phyloP scores from a whole-genome alignment of 1,140 invertebrate species.

The Orius laevigatus region DNA sequence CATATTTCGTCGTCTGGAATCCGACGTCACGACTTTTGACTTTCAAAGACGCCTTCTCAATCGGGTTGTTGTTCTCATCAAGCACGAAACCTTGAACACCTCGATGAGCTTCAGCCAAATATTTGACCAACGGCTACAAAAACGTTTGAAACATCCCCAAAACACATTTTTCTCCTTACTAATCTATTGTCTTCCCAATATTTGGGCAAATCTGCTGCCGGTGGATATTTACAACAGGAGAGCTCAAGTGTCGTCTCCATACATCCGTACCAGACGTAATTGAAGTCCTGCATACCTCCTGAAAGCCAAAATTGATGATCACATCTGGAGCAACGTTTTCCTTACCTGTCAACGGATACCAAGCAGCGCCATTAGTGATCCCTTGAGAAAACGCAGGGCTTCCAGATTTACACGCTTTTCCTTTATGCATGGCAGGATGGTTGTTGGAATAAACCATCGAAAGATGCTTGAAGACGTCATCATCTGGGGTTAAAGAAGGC shows the following conservation, averaged over 20 bases:
- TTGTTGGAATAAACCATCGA: constrained; percentile 77
- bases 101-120: constrained; percentile 72
- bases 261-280: constrained; percentile 93
- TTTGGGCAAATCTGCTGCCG: constrained; percentile 59
- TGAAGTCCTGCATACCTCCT: constrained; percentile 86
- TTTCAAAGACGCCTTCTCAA: constrained; percentile 67
- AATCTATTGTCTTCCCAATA: constrained; percentile 93
- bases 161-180: constrained; percentile 30
- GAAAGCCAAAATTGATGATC: background rate
- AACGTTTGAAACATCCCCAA: background rate
- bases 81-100: constrained; percentile 69
- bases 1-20: constrained; percentile 75
- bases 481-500: constrained; percentile 58
- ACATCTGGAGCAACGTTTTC: background rate
- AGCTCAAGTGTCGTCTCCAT: constrained; percentile 97
- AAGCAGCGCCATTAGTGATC: constrained; percentile 82
- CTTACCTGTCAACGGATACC: constrained; percentile 73
- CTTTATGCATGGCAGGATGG: constrained; percentile 70
- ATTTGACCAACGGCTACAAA: constrained; percentile 61
- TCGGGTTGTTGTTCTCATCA: constrained; percentile 62
- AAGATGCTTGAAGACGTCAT: constrained; percentile 83
- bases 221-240: constrained; percentile 92
- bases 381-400: constrained; percentile 61
- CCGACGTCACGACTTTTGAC: constrained; percentile 73
- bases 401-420: constrained; percentile 56